Base-by-base conservation (phyloP, 2,888 invertebrate genomes). In the Philaethria dido region DNA sequence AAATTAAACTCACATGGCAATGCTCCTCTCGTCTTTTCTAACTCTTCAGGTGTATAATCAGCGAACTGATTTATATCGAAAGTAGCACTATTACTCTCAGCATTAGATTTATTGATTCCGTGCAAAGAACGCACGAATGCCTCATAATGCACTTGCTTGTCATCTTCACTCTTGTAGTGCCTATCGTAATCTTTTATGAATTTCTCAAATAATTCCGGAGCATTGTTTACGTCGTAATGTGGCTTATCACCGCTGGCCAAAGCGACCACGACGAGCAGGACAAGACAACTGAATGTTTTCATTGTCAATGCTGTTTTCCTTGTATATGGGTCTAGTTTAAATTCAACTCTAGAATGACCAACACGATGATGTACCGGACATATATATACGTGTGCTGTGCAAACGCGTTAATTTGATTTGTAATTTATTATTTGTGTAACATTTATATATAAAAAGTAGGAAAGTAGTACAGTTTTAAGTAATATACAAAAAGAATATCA, bases 241-340 rank as follows among this genome's bases (percentile, higher is more conserved):
- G 55, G 36, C 55, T 55, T 39, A 3, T 0, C 3, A 14, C 2
- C 18, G 39, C 36, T 39, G 2, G 36, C 55, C 55, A 55, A 20
- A 20, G 36, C 55, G 36, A 55, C 14, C 55, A 14, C 55, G 36
- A 55, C 39, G 55, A 55, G 20, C 20, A 55, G 36, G 20, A 55
- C 39, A 20, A 39, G 5, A 4, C 20, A 55, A 55, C 55, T 20
- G 39, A 55, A 3, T 36, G 13, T 55, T 18, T 9, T 36, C 55
- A 55, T 55, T 55, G 18, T 54, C 29, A 36, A 54, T 20, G 18
- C 13, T 54, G 33, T 18, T 36, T 36, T 13, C 36, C 18, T 20
- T 54, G 8, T 54, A 13, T 11, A 13, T 18, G 20, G 1, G 2
- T 14, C 8, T 1, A 14, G 33, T 20, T 2, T 1, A 3, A 16